A percentile compares a stretch with the other conserved stretches of the same genome.
Evolutionary conservation across 2,113 vertebrate genomes (phyloP).

Genomic region (Dipodomys spectabilis): DNA sequence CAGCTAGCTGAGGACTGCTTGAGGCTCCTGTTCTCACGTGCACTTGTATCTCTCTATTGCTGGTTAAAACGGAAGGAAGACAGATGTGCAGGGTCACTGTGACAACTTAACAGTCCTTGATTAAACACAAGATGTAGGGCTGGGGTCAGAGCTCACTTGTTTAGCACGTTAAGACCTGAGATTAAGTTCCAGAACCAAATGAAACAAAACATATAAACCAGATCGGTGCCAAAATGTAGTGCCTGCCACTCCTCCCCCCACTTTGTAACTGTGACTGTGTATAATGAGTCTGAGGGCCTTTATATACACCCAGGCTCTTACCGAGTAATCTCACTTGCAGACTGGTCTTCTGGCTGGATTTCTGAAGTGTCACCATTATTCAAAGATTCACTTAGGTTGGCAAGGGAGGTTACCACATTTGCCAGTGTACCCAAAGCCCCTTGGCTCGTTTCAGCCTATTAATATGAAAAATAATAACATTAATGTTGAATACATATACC

Average conservation of each 20-base stretch:
- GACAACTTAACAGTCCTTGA: neutral
- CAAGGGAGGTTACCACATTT: slow-evolving; percentile 97
- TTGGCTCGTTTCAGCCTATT: slow-evolving; percentile 93
- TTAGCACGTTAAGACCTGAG: neutral
- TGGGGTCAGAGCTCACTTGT: neutral
- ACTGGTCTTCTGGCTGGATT: slow-evolving; percentile 93
- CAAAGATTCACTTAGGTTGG: slow-evolving; percentile 94
- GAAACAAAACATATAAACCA: neutral
- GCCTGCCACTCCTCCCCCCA: neutral
- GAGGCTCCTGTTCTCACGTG: neutral
- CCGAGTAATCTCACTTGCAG: slow-evolving; percentile 97
- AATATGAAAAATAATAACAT: slow-evolving; percentile 30
- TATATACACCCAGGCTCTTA: slow-evolving; percentile 76
- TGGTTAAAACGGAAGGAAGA: neutral
- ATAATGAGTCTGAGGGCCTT: neutral
- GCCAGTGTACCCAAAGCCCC: slow-evolving; percentile 96
- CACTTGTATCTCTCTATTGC: neutral
- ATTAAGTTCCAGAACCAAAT: neutral
- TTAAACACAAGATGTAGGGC: neutral
- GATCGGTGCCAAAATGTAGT: neutral
- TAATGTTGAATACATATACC: neutral
- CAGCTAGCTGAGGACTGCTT: no score
- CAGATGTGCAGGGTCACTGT: neutral
- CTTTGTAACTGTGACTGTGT: no score
- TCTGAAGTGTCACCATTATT: slow-evolving; percentile 95